Percentiles rank a stretch among this genome's conserved stretches.
Conservation (phyloP, 2,888 invertebrate genomes). For the Anticlea derivata region DNA sequence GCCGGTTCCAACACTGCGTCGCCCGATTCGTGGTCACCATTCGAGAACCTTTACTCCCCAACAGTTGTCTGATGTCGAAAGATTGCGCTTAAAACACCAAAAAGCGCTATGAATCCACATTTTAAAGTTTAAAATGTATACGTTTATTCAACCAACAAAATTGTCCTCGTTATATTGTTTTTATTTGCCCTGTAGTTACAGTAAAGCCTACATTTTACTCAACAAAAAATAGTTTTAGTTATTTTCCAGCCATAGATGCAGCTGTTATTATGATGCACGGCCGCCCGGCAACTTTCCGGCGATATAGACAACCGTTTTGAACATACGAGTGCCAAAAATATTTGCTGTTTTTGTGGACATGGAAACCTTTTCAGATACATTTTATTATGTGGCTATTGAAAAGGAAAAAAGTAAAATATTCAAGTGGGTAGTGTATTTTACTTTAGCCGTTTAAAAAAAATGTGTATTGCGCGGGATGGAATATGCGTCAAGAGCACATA, state of each 20-base stretch:
- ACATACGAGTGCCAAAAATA: conserved; percentile 21
- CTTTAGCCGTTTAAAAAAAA: too few species aligned
- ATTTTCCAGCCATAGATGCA: conserved; percentile 20
- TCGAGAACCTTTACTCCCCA: too few species aligned
- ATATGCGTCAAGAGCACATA: too few species aligned
- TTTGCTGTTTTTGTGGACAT: conserved; percentile 10
- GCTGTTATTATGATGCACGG: conserved; percentile 39
- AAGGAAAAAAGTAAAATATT: neutral
- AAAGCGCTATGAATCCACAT: too few species aligned
- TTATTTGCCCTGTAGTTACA: neutral
- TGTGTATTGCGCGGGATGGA: too few species aligned
- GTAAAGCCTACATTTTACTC: neutral
- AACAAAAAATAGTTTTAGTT: conserved; percentile 5
- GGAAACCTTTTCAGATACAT: conserved; percentile 9
- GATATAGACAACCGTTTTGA: conserved; percentile 33
- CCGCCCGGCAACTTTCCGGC: conserved; percentile 26
- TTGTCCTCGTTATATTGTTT: too few species aligned
- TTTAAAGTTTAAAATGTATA: too few species aligned
- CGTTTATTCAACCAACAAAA: too few species aligned
- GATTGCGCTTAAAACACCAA: too few species aligned
- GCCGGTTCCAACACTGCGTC: too few species aligned
- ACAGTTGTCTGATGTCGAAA: too few species aligned
- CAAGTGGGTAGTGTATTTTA: neutral
- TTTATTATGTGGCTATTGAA: conserved; percentile 15
- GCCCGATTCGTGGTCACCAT: too few species aligned